Base-by-base conservation (phyloP, 2,888 invertebrate genomes). In the Leucophora obtusa region DNA sequence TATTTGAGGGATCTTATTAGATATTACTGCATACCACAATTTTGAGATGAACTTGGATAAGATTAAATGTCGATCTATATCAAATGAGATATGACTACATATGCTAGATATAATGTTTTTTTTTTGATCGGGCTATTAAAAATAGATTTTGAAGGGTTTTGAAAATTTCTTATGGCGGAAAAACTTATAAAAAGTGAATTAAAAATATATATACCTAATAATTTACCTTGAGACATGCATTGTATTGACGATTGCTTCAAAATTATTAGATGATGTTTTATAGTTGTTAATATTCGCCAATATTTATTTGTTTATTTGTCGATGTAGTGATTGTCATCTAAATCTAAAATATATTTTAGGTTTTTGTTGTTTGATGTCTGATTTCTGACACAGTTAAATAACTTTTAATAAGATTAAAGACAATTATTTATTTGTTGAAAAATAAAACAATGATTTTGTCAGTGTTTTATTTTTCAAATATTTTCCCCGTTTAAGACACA, bases 261-360 rank as follows among this genome's bases (percentile, higher is more conserved):
- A 14, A 11, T 24, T 66, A 10, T 14, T 68, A 24, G 24, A 24
- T 24, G 35, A 47, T 35, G n/a, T n/a, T 11, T 17, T 47, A 38
- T 62, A 4, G 51, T n/a, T 9, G 2, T 17, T 35, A 3, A 5
- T 33, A 35, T 14, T 28, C 9, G 58, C 6, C 4, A 15, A 2
- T n/a, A 10, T 58, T 58, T 24, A n/a, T 14, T 28, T 28, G 28
- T 28, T 28, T 28, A 28, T 28, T 28, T 28, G 28, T 7, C 5
- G 28, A 28, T 28, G 28, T 6, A 35, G 5, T 10, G 33, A 65
- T 15, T 18, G 58, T n/a, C n/a, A 54, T 2, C 5, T 6, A 77
- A 70, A 58, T 71, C 47, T 53, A 66, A 58, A 66, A 54, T 47
- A 15, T 38, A 35, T 60, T 59, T 59, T 66, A 66, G 38, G 60